Base-by-base conservation (phyloP, 2,797 vertebrate species). In the Margarornis squamiger region DNA sequence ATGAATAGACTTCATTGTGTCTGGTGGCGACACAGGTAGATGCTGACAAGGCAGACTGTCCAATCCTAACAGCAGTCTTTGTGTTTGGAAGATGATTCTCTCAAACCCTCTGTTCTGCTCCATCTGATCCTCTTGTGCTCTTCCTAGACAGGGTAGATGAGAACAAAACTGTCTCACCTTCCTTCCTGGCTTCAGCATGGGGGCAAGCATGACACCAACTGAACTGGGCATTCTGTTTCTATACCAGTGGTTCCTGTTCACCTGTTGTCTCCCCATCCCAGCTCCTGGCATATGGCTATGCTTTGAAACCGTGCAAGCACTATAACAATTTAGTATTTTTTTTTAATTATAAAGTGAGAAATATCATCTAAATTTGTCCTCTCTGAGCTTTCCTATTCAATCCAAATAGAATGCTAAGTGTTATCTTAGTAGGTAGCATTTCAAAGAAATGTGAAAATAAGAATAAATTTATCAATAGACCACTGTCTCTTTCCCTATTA, bases 401-500 rank as follows among this genome's bases (percentile, higher is more conserved):
- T 61, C 41, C 16, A 86, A 82, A 86, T 62, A 62, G 51, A 80
- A 68, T 30, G 17, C 10, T 65, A 84, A 16, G 32, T 52, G 66
- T 87, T 80, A 36, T 67, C 63, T 73, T 92, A 58, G 74, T 70
- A 84, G 49, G 81, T 92, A 97, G 73, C 55, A 59, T 93, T 96
- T 92, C 66, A 96, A 92, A 67, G 43, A 94, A 96, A 90, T 84
- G 34, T 94, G 94, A 92, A 97, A 95, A 84, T 61, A 34, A 94
- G 88, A 95, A 93, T 92, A 32, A 34, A 7, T 48, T 83, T 76
- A 38, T 14, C 81, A 94, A 75, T 95, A 96, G 95, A 95, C 79
- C 51, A 93, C 77, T 89, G 48, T 89, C 79, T 96, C 85, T 96
- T 95, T 93, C 58, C 71, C 86, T 96, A 52, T 95, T 97, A 96